phyloP scores from a whole-genome alignment of 1,140 invertebrate genomes.

The Zaprionus capensis region DNA sequence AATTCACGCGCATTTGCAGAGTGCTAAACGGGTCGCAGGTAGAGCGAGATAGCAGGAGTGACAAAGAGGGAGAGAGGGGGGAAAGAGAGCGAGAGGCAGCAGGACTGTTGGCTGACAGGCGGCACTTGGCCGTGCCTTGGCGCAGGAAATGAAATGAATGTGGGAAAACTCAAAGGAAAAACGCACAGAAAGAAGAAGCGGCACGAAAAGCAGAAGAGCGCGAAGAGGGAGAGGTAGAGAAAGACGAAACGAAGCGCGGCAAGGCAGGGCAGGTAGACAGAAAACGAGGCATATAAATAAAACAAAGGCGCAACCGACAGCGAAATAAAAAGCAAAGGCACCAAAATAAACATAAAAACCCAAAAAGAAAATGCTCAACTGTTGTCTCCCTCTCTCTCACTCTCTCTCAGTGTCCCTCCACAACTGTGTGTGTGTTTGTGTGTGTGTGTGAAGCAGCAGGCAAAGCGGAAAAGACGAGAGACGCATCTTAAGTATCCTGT shows the following conservation, averaged over 20 bases:
- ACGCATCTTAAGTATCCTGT: constrained; percentile 54
- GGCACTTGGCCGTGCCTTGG: constrained; percentile 49
- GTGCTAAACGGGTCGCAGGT: constrained; percentile 11
- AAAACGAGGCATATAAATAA: constrained; percentile 62
- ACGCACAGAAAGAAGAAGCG: constrained; percentile 19
- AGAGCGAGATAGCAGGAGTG: constrained; percentile 12
- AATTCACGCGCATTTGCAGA: constrained; percentile 65
- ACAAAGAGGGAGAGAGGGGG: constrained; percentile 5
- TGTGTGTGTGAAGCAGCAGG: neutral
- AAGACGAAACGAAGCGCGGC: too few relatives aligned
- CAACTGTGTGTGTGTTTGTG: neutral
- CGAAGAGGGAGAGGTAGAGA: neutral
- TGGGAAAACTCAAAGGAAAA: constrained; percentile 74
- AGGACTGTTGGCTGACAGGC: constrained; percentile 21
- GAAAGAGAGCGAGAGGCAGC: constrained; percentile 1
- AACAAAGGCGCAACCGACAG: constrained; percentile 56
- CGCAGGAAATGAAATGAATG: constrained; percentile 72
- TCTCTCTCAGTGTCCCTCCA: neutral
- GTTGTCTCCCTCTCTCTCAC: neutral
- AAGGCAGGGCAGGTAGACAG: constrained; percentile 44
- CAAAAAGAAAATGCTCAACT: constrained; percentile 23
- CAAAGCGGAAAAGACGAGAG: constrained; percentile 2
- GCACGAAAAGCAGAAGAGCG: neutral
- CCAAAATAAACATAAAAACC: constrained; percentile 62
- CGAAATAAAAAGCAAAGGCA: constrained; percentile 60